Evolutionary conservation across 2,888 invertebrate species (phyloP).

Genomic region (Drosophila bunnanda): DNA sequence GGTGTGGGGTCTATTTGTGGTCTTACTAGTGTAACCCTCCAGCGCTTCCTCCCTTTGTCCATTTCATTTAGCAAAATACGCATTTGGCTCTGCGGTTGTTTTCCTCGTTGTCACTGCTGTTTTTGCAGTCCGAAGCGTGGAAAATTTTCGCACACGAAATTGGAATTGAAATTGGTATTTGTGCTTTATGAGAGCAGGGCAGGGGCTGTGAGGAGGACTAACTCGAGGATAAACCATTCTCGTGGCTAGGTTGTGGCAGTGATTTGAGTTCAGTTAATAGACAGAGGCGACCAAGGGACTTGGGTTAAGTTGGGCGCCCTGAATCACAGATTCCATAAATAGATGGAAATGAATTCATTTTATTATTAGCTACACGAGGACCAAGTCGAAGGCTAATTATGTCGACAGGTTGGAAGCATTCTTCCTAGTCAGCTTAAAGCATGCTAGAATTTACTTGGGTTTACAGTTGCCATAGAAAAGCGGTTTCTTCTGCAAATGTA

Average conservation of each 20-base stretch:
- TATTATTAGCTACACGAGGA: slow-evolving; percentile 25
- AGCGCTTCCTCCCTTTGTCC: slow-evolving; percentile 36
- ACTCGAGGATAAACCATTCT: slow-evolving; percentile 12
- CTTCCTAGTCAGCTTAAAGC: not conserved
- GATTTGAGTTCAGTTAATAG: slow-evolving; percentile 36
- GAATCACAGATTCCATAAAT: slow-evolving; percentile 28
- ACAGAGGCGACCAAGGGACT: slow-evolving; percentile 5
- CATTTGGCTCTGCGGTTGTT: slow-evolving; percentile 52
- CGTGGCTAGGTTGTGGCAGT: slow-evolving; percentile 24
- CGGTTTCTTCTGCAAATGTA: not conserved
- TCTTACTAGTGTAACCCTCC: slow-evolving; percentile 47
- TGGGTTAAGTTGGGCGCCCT: not conserved
- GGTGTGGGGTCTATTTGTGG: slow-evolving; percentile 13
- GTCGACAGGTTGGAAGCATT: not conserved
- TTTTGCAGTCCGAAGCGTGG: slow-evolving; percentile 48
- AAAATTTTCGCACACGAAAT: slow-evolving; percentile 58
- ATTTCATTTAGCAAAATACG: slow-evolving; percentile 70
- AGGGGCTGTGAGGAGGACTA: not conserved
- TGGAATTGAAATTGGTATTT: slow-evolving; percentile 60
- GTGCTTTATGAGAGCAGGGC: slow-evolving; percentile 11
- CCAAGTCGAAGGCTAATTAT: slow-evolving; percentile 1
- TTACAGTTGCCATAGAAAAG: not conserved
- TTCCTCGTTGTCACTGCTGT: slow-evolving; percentile 21
- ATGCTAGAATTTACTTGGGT: not conserved
- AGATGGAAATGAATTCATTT: slow-evolving; percentile 15